A percentile compares a stretch with the other conserved stretches of the same genome.
These are phyloP conservation scores for Ophthalmolycus amberensis DNA, from an alignment of 2,113 vertebrate species.

Conservation along the genomic window DNA sequence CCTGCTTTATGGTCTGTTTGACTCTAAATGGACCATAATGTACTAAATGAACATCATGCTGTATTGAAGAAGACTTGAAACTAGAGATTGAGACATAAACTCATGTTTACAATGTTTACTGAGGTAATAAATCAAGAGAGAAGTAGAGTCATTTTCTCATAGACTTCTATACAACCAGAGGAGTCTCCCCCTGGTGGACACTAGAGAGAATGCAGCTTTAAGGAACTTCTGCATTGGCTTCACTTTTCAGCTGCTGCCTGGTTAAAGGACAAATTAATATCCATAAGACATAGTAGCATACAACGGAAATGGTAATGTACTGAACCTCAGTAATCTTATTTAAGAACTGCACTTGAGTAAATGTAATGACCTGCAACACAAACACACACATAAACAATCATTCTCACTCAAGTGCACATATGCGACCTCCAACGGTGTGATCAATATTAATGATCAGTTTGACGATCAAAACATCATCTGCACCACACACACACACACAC, in stretches of 20 bases:
- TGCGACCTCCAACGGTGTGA: background rate
- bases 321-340: background rate
- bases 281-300: background rate
- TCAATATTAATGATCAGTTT: slow-evolving; percentile 29
- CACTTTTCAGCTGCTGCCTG: background rate
- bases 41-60: no score
- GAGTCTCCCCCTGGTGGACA: background rate
- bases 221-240: no score
- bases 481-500: background rate
- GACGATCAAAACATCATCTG: background rate
- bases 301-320: background rate
- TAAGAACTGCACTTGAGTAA: background rate
- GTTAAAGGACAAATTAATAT: background rate
- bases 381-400: background rate
- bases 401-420: slow-evolving; percentile 9
- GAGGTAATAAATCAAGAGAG: background rate
- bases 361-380: background rate
- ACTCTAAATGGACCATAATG: background rate
- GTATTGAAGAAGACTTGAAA: no score
- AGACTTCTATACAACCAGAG: background rate
- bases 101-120: no score
- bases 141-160: background rate
- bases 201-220: background rate
- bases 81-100: no score
- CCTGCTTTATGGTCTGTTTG: background rate